Evolutionary conservation across 2,888 invertebrate genomes (phyloP), one percentile per base, ranked within the genome.

Genomic region (Hylaea fasciaria): DNA sequence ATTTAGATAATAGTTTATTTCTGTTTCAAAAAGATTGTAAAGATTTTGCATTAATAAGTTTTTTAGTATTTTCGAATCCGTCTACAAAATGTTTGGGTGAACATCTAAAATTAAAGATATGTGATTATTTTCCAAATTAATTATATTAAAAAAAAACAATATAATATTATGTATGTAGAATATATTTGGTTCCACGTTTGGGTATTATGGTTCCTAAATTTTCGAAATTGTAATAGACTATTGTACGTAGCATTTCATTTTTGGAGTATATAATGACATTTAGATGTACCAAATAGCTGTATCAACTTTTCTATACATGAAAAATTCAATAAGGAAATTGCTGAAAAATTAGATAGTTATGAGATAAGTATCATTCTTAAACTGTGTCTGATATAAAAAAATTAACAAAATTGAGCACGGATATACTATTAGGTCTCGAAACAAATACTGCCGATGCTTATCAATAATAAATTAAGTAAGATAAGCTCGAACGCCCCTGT

Each of bases 141-240:
- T 80, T 87, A 89, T 85, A 85, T 83, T 39, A 83, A 80, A 80
- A 80, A 80, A 81, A 74, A 81, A 86, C 80, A 79, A 71, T 76
- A 76, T 78, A 22, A 22, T 22, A 22, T 22, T 22, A 87, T 87
- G 84, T 85, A 87, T 85, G 80, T 88, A 89, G 84, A 82, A 86
- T 81, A 80, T 86, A 78, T 90, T 91, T 75, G 86, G 89, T 91
- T 91, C 85, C 90, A 89, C 87, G 87, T 92, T 91, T 90, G 91
- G 92, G 92, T 92, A 91, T 92, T 92, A 91, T 90, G 91, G 92
- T 92, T 92, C 92, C 92, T 92, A 92, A 92, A 91, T 92, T 91
- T 91, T 92, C 91, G 89, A 92, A 91, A 92, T 90, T 91, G 90
- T 91, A 92, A 91, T 91, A 91, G 89, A 89, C 87, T 92, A 91